Evolutionary conservation across 2,113 vertebrate species (phyloP).

Genomic region (Carassius carassius): DNA sequence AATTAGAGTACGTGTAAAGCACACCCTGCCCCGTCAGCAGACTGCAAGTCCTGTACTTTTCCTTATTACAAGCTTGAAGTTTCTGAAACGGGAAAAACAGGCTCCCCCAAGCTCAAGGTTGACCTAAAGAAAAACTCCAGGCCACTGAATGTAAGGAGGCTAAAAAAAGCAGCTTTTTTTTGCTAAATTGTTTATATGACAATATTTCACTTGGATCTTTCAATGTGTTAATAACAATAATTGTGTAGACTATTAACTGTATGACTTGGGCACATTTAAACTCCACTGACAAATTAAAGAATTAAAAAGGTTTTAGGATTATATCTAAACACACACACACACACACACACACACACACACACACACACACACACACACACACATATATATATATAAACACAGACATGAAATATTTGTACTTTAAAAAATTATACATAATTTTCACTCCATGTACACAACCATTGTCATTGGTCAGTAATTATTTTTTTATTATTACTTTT

Average conservation of each 20-base stretch:
- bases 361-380: no score
- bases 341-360: no score
- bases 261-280: background rate
- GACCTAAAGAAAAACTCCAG: background rate
- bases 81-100: conserved; percentile 23
- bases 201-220: background rate
- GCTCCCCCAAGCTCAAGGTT: background rate
- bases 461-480: no score
- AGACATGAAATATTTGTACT: no score
- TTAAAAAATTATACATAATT: no score
- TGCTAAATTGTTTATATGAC: background rate
- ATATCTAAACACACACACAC: no score
- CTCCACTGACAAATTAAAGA: background rate
- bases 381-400: no score
- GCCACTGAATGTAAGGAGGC: background rate
- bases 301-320: no score
- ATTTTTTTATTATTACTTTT: no score
- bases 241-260: background rate
- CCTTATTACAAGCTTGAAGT: conserved; percentile 1
- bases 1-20: background rate
- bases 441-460: no score
- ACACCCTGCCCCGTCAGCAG: background rate
- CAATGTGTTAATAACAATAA: background rate
- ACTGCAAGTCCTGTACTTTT: conserved; percentile 34
- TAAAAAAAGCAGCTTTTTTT: background rate